A percentile compares a stretch with the other conserved stretches of the same genome.
phyloP scores from a whole-genome alignment of 2,797 vertebrate species.

The Agapornis canus region DNA sequence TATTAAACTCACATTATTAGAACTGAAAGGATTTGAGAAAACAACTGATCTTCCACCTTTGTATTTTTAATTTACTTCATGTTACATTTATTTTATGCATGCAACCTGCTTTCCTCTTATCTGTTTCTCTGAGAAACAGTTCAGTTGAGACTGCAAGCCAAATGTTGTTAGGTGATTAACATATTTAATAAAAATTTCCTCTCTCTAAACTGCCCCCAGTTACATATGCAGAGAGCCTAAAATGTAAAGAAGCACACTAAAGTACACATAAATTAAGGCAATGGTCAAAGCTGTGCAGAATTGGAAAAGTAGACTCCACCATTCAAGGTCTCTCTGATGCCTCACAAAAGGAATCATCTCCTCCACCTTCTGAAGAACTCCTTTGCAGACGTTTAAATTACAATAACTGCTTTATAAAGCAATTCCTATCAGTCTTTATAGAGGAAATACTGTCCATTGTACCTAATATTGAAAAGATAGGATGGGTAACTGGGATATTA shows the following conservation, averaged over 20 bases:
- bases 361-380: background rate
- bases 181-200: background rate
- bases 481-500: background rate
- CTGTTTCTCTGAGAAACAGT: background rate
- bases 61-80: background rate
- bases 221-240: background rate
- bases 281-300: background rate
- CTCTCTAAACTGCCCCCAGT: background rate
- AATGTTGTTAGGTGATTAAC: background rate
- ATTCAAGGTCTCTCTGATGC: background rate
- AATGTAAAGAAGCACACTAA: background rate
- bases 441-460: background rate
- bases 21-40: background rate
- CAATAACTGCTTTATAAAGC: background rate
- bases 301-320: background rate
- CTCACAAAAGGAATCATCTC: background rate
- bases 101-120: background rate
- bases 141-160: background rate
- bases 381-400: background rate
- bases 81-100: background rate
- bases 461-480: background rate
- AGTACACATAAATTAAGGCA: background rate
- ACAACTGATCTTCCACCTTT: background rate
- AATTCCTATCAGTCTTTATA: background rate
- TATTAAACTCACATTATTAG: background rate